Percentiles rank a stretch among this genome's conserved stretches.
These are phyloP conservation scores for Melieria picta DNA, from an alignment of 2,888 invertebrate genomes.

Conservation along the genomic window DNA sequence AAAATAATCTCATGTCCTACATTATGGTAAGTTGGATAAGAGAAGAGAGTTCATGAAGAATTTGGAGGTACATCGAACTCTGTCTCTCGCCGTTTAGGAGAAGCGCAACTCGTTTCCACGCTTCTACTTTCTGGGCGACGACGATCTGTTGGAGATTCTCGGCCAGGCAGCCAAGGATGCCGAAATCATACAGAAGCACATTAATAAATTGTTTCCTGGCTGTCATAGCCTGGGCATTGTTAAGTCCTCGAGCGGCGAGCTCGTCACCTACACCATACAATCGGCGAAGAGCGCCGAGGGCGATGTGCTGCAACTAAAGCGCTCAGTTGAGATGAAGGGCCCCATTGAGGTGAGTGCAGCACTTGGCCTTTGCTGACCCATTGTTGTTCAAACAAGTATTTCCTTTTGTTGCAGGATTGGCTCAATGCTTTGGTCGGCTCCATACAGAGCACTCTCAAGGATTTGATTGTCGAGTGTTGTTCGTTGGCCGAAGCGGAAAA, in stretches of 20 bases:
- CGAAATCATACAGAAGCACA: slow-evolving; percentile 89
- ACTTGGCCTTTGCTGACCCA: not conserved
- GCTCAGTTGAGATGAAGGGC: slow-evolving; percentile 60
- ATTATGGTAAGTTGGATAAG: slow-evolving; percentile 74
- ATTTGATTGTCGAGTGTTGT: slow-evolving; percentile 72
- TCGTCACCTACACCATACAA: slow-evolving; percentile 61
- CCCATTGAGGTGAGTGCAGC: slow-evolving; percentile 58
- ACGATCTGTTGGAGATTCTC: slow-evolving; percentile 94
- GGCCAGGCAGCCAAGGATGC: slow-evolving; percentile 89
- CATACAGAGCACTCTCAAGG: slow-evolving; percentile 82
- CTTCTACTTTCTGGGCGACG: slow-evolving; percentile 97
- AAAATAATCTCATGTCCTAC: slow-evolving; percentile 93
- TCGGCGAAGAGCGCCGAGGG: slow-evolving; percentile 68
- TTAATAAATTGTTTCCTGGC: slow-evolving; percentile 96
- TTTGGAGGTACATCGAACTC: not conserved
- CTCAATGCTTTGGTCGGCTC: slow-evolving; percentile 77
- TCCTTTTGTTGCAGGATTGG: slow-evolving; percentile 53
- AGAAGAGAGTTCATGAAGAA: not conserved
- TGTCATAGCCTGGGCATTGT: slow-evolving; percentile 79
- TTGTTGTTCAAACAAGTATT: not conserved
- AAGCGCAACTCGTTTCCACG: slow-evolving; percentile 94
- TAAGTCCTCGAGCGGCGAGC: slow-evolving; percentile 37
- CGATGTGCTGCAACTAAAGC: slow-evolving; percentile 55
- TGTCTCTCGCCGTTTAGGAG: slow-evolving; percentile 71
- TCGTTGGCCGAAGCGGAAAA: slow-evolving; percentile 48